Evolutionary conservation across 2,888 invertebrate genomes (phyloP), one percentile per base, ranked within the genome.

Genomic region (Drepanosiphum platanoidis): DNA sequence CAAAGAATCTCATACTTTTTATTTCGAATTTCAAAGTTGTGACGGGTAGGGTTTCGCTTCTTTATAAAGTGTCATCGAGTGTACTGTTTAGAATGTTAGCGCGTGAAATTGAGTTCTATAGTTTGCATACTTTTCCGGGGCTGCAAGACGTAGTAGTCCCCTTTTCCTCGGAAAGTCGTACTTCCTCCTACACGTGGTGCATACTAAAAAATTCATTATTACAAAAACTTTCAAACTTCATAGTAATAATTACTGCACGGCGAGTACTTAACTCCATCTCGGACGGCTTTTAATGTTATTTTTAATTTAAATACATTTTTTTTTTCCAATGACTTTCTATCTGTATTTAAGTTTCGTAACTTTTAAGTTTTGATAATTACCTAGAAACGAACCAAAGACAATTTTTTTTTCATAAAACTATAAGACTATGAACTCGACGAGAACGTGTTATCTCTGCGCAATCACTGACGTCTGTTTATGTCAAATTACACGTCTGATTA

Each of bases 151-250:
- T 70, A n/a, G n/a, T 66, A 42, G 32, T 13, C 13, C 68, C 27
- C 11, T 15, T 52, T 70, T 22, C 36, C 27, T 34, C 27, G 18
- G 52, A 68, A 80, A 80, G 32, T 11, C 4, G 9, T 18, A 80
- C 36, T 58, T 9, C 11, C 11, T 36, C 18, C n/a, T 52, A 80
- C 27, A 36, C 34, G 11, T 11, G 22, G 13, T 11, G 22, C 18
- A 42, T 71, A 61, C 71, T 39, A 46, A 80, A 80, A 80, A 80
- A 70, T 70, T 15, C 18, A 52, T 79, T 36, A 36, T 30, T 22
- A 30, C 22, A 42, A 30, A 36, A 30, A 58, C 58, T 15, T 80
- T 9, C 22, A 22, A 34, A 46, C 46, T 52, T 68, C 46, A 22
- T 27, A 18, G 4, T 30, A 27, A 39, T 75, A 3, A 79, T 64